A percentile compares a stretch with the other conserved stretches of the same genome.
Evolutionary conservation across 2,888 invertebrate species (phyloP).

Genomic region (Ectemnius lituratus): DNA sequence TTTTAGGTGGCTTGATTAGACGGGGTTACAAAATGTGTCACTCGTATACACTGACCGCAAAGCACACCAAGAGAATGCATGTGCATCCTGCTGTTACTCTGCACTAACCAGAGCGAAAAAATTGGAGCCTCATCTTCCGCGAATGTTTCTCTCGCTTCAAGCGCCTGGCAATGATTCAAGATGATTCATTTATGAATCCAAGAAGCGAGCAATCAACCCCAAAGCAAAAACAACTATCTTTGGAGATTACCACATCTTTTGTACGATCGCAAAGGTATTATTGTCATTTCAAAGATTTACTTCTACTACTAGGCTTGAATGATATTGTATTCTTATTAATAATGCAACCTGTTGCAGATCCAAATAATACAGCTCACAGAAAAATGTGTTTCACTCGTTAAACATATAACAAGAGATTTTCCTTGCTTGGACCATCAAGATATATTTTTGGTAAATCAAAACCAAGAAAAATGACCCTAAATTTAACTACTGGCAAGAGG

Average conservation of each 20-base stretch:
- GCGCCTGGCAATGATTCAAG: conserved; percentile 5
- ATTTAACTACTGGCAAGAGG: conserved; percentile 73
- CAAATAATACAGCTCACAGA: conserved; percentile 36
- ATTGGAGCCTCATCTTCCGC: no score
- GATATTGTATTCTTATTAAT: not conserved
- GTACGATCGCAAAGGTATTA: not conserved
- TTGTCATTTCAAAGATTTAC: no score
- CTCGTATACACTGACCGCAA: not conserved
- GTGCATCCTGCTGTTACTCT: no score
- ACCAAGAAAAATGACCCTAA: conserved; percentile 71
- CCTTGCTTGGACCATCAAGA: conserved; percentile 22
- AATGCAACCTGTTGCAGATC: conserved; percentile 43
- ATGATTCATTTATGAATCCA: not conserved
- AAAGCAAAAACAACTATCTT: not conserved
- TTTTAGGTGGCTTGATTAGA: conserved; percentile 2
- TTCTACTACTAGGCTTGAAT: no score
- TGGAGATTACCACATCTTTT: not conserved
- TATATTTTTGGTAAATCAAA: conserved; percentile 24
- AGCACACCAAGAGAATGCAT: not conserved
- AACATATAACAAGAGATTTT: conserved; percentile 8
- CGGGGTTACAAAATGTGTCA: conserved; percentile 5
- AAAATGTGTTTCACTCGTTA: conserved; percentile 38
- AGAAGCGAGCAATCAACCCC: not conserved
- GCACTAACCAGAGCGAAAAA: no score
- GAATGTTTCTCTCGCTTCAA: no score